A percentile compares a stretch with the other conserved stretches of the same genome.
These are phyloP conservation scores for Apis cerana DNA, from an alignment of 1,140 invertebrate genomes.

Conservation along the genomic window DNA sequence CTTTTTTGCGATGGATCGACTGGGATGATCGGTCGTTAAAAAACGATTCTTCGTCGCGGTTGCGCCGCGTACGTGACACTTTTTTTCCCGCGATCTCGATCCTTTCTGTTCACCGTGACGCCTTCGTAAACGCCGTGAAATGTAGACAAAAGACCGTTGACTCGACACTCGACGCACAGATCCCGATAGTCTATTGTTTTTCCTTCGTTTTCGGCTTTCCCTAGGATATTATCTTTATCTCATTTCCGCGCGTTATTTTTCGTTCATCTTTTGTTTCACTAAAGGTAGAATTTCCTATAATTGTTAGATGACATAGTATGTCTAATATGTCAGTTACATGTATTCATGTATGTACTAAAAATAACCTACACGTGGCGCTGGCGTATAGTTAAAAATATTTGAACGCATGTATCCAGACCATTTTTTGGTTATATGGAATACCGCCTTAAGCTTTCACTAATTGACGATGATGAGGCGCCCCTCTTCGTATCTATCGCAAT, in stretches of 20 bases:
- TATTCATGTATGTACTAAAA: no score
- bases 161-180: slow-evolving; percentile 3
- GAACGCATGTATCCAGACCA: no score
- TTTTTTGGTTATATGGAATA: no score
- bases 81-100: neutral
- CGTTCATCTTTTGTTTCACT: neutral
- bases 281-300: no score
- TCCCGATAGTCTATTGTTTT: slow-evolving; percentile 41
- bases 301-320: no score
- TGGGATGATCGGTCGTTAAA: slow-evolving; percentile 1
- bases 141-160: slow-evolving; percentile 24
- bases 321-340: no score
- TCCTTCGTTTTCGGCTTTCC: slow-evolving; percentile 23
- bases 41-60: neutral
- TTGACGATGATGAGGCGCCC: neutral
- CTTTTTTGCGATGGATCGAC: neutral
- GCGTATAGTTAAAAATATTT: no score
- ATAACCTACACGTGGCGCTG: no score
- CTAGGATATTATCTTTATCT: slow-evolving; percentile 25
- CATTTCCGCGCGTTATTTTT: slow-evolving; percentile 13
- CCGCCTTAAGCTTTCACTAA: no score
- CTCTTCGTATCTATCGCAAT: neutral
- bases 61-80: neutral
- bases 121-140: slow-evolving; percentile 13
- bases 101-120: neutral